phyloP scores from a whole-genome alignment of 2,888 invertebrate genomes.

The Zhuqinia jingwanae region DNA sequence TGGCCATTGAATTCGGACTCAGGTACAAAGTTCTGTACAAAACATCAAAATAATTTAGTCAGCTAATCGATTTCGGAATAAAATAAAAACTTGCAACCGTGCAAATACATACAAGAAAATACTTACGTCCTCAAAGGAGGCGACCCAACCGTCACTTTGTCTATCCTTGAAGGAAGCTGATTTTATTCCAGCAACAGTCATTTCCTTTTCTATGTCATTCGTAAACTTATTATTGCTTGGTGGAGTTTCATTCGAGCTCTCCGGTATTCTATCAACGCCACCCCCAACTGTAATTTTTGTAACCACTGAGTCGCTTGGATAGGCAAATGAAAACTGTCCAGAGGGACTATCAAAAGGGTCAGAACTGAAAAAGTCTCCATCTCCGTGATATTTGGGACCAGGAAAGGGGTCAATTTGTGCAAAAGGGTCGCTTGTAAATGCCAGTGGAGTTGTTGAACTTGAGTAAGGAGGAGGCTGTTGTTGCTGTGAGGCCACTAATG shows the following conservation, averaged over 20 bases:
- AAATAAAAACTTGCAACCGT: no score
- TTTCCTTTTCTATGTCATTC: conserved; percentile 26
- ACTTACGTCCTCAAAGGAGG: conserved; percentile 79
- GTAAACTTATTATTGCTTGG: conserved; percentile 36
- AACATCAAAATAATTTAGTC: no score
- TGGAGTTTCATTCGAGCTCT: conserved; percentile 45
- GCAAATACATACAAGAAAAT: no score
- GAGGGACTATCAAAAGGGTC: conserved; percentile 79
- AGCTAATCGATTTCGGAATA: no score
- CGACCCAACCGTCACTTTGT: conserved; percentile 75
- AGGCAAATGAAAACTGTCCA: conserved; percentile 73
- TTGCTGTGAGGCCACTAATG: conserved; percentile 37
- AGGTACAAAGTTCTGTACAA: conserved; percentile 77
- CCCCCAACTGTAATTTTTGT: background rate
- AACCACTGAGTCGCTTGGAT: conserved; percentile 56
- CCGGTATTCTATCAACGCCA: conserved; percentile 28
- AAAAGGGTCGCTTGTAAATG: conserved; percentile 76
- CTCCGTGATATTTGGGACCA: conserved; percentile 72
- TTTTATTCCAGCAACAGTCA: conserved; percentile 10
- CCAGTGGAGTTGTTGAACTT: conserved; percentile 65
- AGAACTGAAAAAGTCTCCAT: conserved; percentile 75
- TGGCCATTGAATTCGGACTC: conserved; percentile 68
- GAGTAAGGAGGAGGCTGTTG: conserved; percentile 56
- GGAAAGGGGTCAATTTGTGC: conserved; percentile 79
- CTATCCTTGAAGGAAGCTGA: conserved; percentile 20